phyloP scores from a whole-genome alignment of 2,888 invertebrate genomes.

The Copidosoma aretas region DNA sequence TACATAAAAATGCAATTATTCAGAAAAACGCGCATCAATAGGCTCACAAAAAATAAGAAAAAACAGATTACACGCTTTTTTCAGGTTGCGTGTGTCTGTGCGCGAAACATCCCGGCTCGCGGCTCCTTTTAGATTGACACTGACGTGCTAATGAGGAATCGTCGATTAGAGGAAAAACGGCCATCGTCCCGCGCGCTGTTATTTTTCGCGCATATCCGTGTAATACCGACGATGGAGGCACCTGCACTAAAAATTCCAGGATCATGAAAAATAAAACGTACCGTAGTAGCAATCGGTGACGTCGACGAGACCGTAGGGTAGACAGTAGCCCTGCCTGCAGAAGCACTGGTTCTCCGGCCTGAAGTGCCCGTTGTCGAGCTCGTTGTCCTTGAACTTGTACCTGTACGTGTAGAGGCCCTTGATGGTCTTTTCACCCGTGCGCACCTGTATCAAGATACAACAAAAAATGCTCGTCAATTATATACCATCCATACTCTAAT shows the following conservation, averaged over 20 bases:
- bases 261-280: slow-evolving; percentile 43
- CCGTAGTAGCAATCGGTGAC: slow-evolving; percentile 87
- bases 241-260: slow-evolving; percentile 35
- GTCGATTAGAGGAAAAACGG: too few relatives aligned
- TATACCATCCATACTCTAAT: background rate
- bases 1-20: too few relatives aligned
- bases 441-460: slow-evolving; percentile 64
- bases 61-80: too few relatives aligned
- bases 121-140: too few relatives aligned
- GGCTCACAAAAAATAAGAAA: too few relatives aligned
- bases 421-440: slow-evolving; percentile 68
- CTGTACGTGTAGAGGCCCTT: slow-evolving; percentile 73
- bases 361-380: slow-evolving; percentile 78
- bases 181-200: background rate
- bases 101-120: too few relatives aligned
- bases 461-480: background rate
- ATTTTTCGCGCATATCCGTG: background rate
- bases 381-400: slow-evolving; percentile 78
- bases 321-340: slow-evolving; percentile 76
- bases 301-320: slow-evolving; percentile 79
- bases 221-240: background rate
- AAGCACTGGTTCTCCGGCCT: slow-evolving; percentile 82
- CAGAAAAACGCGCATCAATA: too few relatives aligned
- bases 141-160: too few relatives aligned
- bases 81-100: too few relatives aligned